Conservation (phyloP, 2,888 invertebrate species). For the Heliconius ethilla region DNA sequence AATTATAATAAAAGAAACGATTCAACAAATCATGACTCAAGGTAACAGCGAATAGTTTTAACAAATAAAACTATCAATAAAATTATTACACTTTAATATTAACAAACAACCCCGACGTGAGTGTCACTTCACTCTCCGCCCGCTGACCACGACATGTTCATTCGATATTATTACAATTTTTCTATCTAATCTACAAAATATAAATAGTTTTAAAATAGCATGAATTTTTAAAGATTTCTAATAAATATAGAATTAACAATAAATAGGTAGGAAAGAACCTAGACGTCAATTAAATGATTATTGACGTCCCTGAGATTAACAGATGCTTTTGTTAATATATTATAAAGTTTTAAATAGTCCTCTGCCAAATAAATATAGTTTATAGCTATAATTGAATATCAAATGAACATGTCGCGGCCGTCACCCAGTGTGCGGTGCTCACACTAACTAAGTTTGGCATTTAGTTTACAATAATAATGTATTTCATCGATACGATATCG, state of each 20-base stretch:
- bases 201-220: background rate
- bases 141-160: constrained; percentile 43
- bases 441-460: constrained; percentile 71
- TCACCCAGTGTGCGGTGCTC: constrained; percentile 64
- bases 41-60: constrained; percentile 80
- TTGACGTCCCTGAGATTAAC: background rate
- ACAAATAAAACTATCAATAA: constrained; percentile 77
- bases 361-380: background rate
- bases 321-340: background rate
- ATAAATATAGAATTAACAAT: background rate
- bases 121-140: constrained; percentile 46
- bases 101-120: constrained; percentile 61
- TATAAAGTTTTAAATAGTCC: background rate
- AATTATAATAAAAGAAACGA: constrained; percentile 80
- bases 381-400: constrained; percentile 44
- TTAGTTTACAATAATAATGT: constrained; percentile 53
- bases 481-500: constrained; percentile 42
- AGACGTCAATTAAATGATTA: background rate
- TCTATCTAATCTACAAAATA: background rate
- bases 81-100: constrained; percentile 73
- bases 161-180: constrained; percentile 46
- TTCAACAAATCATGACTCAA: constrained; percentile 81
- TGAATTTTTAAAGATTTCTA: background rate
- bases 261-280: background rate
- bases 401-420: constrained; percentile 56